phyloP scores from a whole-genome alignment of 2,113 vertebrate genomes.

The Eidolon helvum region DNA sequence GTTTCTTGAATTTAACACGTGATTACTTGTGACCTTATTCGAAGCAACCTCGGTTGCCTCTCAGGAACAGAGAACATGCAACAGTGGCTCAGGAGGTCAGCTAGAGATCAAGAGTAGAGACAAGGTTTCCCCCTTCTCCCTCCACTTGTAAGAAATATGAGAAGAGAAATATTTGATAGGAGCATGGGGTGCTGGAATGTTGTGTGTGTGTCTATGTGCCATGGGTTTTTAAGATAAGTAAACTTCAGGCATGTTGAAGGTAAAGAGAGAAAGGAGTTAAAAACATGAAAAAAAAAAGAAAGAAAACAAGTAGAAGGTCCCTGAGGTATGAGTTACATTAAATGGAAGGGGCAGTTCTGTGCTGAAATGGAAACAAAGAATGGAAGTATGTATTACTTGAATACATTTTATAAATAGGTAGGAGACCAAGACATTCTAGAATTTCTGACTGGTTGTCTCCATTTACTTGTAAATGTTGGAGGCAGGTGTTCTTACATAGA shows the following conservation, averaged over 20 bases:
- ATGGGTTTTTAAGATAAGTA: not conserved
- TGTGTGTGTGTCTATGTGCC: not conserved
- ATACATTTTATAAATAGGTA: not conserved
- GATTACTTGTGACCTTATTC: not conserved
- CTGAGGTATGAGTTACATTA: not conserved
- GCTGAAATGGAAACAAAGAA: not conserved
- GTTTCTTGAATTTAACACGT: not conserved
- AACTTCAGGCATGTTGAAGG: not conserved
- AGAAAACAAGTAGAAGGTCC: not conserved
- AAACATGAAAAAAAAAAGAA: not conserved
- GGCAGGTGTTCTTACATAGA: not conserved
- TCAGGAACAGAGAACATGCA: not conserved
- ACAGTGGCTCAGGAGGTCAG: not conserved
- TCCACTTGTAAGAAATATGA: not conserved
- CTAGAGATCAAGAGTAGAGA: not conserved
- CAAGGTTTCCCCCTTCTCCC: not conserved
- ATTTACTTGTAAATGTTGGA: not conserved
- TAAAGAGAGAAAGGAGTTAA: not conserved
- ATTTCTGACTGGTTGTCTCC: not conserved
- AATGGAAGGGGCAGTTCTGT: not conserved
- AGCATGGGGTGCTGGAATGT: not conserved
- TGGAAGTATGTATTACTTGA: not conserved
- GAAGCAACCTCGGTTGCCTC: not conserved
- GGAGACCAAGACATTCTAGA: not conserved
- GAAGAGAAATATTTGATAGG: not conserved